A percentile compares a stretch with the other conserved stretches of the same genome.
phyloP scores from a whole-genome alignment of 2,797 vertebrate species.

The Pseudomugil tenellus region DNA sequence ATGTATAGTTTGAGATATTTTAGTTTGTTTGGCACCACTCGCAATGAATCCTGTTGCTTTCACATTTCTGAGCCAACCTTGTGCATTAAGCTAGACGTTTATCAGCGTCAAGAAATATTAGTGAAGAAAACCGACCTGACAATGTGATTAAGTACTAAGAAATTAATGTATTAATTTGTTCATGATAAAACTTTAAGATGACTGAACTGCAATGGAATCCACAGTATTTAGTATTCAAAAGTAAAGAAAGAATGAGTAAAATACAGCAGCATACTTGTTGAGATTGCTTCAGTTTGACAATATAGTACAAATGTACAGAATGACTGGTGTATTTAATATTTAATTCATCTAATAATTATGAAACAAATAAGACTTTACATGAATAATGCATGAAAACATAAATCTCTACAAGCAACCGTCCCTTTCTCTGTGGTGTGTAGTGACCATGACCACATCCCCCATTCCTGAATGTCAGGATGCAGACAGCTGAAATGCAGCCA shows the following conservation, averaged over 20 bases:
- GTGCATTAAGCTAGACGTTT: no score
- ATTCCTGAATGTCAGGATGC: conserved; percentile 16
- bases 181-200: neutral
- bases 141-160: neutral
- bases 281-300: neutral
- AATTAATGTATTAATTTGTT: neutral
- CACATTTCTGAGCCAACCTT: no score
- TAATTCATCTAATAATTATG: neutral
- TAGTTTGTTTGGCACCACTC: no score
- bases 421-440: neutral
- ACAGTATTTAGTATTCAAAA: no score
- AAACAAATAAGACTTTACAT: no score
- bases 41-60: no score
- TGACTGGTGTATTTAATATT: no score
- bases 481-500: conserved; percentile 12
- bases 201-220: no score
- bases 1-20: no score
- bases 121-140: neutral
- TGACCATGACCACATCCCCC: neutral
- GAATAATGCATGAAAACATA: no score
- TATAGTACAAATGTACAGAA: neutral
- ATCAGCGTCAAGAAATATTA: neutral
- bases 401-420: no score
- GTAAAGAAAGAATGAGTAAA: neutral
- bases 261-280: neutral